A percentile compares a stretch with the other conserved stretches of the same genome.
These are phyloP conservation scores for Yponomeuta malinellus DNA, from an alignment of 2,888 invertebrate genomes.

Conservation along the genomic window DNA sequence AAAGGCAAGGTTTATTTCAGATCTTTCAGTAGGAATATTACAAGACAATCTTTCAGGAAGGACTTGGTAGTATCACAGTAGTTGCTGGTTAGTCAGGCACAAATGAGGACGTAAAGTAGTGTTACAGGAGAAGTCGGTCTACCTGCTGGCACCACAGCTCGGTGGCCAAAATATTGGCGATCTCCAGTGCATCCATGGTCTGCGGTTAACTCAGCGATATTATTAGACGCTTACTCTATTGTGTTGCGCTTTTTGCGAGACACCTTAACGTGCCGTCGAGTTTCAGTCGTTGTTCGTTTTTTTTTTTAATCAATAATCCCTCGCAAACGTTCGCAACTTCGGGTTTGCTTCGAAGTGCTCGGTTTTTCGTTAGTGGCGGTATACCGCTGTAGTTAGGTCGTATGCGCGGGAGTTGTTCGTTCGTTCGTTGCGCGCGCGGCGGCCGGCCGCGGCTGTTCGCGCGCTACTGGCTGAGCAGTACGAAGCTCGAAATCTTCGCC, in stretches of 20 bases:
- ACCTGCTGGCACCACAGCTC: conserved; percentile 91
- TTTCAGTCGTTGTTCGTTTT: conserved; percentile 54
- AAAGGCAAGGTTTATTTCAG: too few species aligned
- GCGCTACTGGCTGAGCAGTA: conserved; percentile 61
- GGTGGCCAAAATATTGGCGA: conserved; percentile 88
- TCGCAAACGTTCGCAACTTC: conserved; percentile 52
- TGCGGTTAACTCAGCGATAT: conserved; percentile 67
- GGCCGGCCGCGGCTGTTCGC: conserved; percentile 72
- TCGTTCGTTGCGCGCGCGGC: conserved; percentile 75
- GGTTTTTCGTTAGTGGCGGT: background rate
- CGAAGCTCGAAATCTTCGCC: conserved; percentile 68
- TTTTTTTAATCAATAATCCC: conserved; percentile 26
- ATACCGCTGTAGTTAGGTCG: conserved; percentile 18
- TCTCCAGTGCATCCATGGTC: conserved; percentile 88
- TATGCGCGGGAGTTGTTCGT: conserved; percentile 50
- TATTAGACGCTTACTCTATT: conserved; percentile 75
- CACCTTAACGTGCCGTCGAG: conserved; percentile 62
- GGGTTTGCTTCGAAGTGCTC: background rate
- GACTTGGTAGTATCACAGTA: too few species aligned
- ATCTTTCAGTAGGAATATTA: background rate
- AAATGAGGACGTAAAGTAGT: background rate
- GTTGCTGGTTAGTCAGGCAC: too few species aligned
- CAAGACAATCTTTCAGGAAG: background rate
- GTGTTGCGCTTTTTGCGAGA: conserved; percentile 74
- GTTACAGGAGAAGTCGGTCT: conserved; percentile 27